These are phyloP conservation scores for Pseudomyrmex flavicornis DNA, from an alignment of 1,140 invertebrate species.

Conservation along the genomic window DNA sequence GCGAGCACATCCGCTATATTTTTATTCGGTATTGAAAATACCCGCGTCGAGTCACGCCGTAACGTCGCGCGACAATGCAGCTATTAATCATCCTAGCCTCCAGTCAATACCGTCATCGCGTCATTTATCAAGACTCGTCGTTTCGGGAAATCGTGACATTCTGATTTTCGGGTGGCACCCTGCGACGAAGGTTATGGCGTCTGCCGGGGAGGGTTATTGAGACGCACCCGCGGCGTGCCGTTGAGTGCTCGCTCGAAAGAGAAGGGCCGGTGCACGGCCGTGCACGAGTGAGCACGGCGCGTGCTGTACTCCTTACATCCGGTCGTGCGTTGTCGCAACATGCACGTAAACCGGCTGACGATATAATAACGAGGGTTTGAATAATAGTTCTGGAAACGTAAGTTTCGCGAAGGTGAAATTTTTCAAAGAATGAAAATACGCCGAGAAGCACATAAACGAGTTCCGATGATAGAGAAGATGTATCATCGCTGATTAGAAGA, in stretches of 20 bases:
- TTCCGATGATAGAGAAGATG: not conserved
- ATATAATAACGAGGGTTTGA: conserved; percentile 59
- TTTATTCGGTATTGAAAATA: conserved; percentile 19
- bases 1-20: not conserved
- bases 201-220: not conserved
- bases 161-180: conserved; percentile 12
- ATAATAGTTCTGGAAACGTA: conserved; percentile 34
- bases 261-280: conserved; percentile 8
- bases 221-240: conserved; percentile 1
- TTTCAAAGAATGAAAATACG: not conserved
- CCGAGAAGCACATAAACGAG: not conserved
- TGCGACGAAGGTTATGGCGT: not conserved
- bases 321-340: conserved; percentile 30
- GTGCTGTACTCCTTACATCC: conserved; percentile 56
- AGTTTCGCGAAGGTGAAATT: not conserved
- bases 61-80: not conserved
- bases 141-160: conserved; percentile 31
- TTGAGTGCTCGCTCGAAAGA: not conserved
- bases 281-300: conserved; percentile 61
- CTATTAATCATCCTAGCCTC: conserved; percentile 37
- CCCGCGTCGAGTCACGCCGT: not conserved
- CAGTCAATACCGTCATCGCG: conserved; percentile 43
- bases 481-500: not conserved
- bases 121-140: conserved; percentile 50
- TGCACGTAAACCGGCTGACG: conserved; percentile 43